These are phyloP conservation scores for Eolophus roseicapilla DNA, from an alignment of 2,113 vertebrate genomes.

Conservation along the genomic window DNA sequence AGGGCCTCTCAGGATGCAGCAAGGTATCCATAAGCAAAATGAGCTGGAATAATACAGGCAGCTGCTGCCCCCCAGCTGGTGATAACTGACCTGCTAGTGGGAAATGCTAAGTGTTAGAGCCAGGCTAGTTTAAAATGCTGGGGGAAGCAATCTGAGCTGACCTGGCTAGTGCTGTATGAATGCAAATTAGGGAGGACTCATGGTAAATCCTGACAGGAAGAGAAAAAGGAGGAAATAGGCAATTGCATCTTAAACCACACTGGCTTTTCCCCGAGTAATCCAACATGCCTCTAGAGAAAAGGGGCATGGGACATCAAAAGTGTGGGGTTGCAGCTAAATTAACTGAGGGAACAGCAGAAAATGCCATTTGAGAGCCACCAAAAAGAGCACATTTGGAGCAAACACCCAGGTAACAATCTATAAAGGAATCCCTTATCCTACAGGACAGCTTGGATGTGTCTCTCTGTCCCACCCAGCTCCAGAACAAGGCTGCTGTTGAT, in stretches of 20 bases:
- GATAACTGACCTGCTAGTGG: background rate
- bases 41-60: background rate
- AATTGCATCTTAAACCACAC: background rate
- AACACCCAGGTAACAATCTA: background rate
- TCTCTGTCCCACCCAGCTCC: background rate
- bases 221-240: background rate
- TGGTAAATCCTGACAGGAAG: background rate
- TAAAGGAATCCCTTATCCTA: background rate
- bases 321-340: background rate
- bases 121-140: background rate
- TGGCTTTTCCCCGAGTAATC: background rate
- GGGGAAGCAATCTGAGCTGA: background rate
- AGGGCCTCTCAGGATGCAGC: background rate
- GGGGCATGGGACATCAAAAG: background rate
- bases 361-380: background rate
- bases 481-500: background rate
- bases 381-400: rapidly evolving
- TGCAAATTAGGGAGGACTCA: background rate
- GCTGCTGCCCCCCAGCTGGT: background rate
- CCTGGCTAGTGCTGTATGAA: background rate
- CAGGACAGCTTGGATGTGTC: background rate
- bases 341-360: background rate
- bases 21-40: background rate
- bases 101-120: background rate
- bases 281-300: background rate